Percentiles rank a stretch among this genome's conserved stretches.
Evolutionary conservation across 2,797 vertebrate species (phyloP).

Genomic region (Pogonophryne albipinna): DNA sequence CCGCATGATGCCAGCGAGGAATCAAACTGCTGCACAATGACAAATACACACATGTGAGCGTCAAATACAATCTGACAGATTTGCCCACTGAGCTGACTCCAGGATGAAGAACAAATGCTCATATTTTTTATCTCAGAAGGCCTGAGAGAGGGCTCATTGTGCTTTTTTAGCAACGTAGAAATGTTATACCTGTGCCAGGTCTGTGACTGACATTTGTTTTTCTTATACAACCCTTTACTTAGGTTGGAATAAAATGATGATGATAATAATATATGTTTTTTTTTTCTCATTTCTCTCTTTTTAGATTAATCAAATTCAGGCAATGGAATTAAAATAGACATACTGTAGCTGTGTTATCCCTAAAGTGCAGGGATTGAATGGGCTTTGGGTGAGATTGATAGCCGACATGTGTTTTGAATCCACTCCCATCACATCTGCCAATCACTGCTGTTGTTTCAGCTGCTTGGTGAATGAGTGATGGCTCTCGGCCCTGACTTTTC

Average conservation of each 20-base stretch:
- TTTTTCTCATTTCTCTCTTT: neutral
- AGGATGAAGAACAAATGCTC: slow-evolving; percentile 68
- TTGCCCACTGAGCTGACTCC: slow-evolving; percentile 74
- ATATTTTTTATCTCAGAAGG: slow-evolving; percentile 72
- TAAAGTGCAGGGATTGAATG: slow-evolving; percentile 35
- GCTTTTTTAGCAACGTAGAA: slow-evolving; percentile 47
- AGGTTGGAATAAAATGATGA: neutral
- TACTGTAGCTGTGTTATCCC: slow-evolving; percentile 12
- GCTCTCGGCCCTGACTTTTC: slow-evolving; percentile 17
- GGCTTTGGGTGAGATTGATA: slow-evolving; percentile 56
- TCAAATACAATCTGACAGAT: slow-evolving; percentile 81
- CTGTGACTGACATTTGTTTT: slow-evolving; percentile 6
- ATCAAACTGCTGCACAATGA: slow-evolving; percentile 76
- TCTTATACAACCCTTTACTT: neutral
- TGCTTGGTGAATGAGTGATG: slow-evolving; percentile 42
- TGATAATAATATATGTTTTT: neutral
- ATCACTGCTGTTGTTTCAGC: slow-evolving; percentile 71
- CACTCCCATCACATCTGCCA: slow-evolving; percentile 58
- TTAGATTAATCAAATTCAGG: slow-evolving; percentile 6
- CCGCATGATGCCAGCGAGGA: slow-evolving; percentile 70
- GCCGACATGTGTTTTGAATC: slow-evolving; percentile 66
- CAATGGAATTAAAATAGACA: slow-evolving; percentile 45
- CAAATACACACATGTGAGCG: slow-evolving; percentile 68
- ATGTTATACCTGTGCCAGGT: slow-evolving; percentile 24
- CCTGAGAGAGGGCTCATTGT: slow-evolving; percentile 30